These are phyloP conservation scores for Peromyscus nudipes DNA, from an alignment of 2,797 vertebrate species.

Conservation along the genomic window DNA sequence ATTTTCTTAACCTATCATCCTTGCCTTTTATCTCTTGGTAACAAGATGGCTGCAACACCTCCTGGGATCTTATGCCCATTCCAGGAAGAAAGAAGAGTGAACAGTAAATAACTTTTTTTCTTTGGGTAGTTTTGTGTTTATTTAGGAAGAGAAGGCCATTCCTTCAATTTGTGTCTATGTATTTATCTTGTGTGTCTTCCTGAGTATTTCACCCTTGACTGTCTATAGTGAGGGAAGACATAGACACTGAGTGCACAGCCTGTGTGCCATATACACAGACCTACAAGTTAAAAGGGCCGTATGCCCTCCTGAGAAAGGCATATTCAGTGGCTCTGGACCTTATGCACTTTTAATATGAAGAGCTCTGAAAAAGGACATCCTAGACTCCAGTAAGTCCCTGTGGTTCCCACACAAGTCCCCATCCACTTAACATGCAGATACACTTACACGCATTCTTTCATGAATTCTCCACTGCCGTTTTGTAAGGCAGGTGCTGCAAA, in stretches of 20 bases:
- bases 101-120: conserved; percentile 41
- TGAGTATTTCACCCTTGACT: not conserved
- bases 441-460: not conserved
- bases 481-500: not conserved
- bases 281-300: conserved; percentile 22
- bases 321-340: not conserved
- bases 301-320: not conserved
- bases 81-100: not conserved
- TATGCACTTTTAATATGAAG: not conserved
- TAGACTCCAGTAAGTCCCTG: not conserved
- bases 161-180: not conserved
- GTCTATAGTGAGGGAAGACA: conserved; percentile 24
- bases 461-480: not conserved
- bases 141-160: conserved; percentile 45
- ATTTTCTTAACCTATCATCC: not conserved
- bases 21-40: conserved; percentile 22
- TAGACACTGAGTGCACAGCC: not conserved
- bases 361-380: conserved; percentile 10
- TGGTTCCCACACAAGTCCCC: not conserved
- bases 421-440: not conserved
- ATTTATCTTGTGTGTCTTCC: not conserved
- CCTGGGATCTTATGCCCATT: not conserved
- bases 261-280: not conserved
- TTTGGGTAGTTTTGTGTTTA: conserved; percentile 25
- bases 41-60: not conserved